A percentile compares a stretch with the other conserved stretches of the same genome.
phyloP scores from a whole-genome alignment of 2,888 invertebrate genomes.

The Megastigmus dorsalis region DNA sequence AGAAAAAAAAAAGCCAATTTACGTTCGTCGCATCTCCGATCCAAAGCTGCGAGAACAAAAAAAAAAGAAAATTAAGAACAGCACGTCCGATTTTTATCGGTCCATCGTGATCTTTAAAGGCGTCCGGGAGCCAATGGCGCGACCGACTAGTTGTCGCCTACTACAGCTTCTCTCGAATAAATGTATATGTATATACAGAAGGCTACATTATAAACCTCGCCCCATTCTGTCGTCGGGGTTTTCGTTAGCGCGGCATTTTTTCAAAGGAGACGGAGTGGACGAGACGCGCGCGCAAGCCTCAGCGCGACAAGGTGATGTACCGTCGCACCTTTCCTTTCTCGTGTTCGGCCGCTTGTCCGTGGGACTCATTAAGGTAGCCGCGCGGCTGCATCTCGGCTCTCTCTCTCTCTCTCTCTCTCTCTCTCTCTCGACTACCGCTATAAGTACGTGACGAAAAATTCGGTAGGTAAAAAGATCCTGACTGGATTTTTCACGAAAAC shows the following conservation, averaged over 20 bases:
- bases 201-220: constrained; percentile 6
- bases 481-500: constrained; percentile 21
- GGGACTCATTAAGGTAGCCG: constrained; percentile 26
- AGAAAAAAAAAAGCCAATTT: background rate
- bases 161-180: background rate
- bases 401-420: background rate
- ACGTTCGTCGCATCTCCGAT: background rate
- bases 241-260: constrained; percentile 33
- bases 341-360: constrained; percentile 31
- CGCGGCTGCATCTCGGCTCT: background rate
- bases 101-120: constrained; percentile 27
- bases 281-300: too few relatives aligned
- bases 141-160: background rate
- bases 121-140: constrained; percentile 7
- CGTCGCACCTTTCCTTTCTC: constrained; percentile 45
- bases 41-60: background rate
- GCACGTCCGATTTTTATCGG: constrained; percentile 37
- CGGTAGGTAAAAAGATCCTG: constrained; percentile 3
- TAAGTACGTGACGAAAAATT: constrained; percentile 12
- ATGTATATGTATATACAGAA: too few relatives aligned
- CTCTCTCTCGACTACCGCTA: background rate
- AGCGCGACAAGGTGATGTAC: constrained; percentile 37
- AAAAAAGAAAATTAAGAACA: constrained; percentile 2
- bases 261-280: constrained; percentile 29
- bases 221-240: background rate